Evolutionary conservation across 2,888 invertebrate species (phyloP).

Genomic region (Caenorhabditis auriculariae): DNA sequence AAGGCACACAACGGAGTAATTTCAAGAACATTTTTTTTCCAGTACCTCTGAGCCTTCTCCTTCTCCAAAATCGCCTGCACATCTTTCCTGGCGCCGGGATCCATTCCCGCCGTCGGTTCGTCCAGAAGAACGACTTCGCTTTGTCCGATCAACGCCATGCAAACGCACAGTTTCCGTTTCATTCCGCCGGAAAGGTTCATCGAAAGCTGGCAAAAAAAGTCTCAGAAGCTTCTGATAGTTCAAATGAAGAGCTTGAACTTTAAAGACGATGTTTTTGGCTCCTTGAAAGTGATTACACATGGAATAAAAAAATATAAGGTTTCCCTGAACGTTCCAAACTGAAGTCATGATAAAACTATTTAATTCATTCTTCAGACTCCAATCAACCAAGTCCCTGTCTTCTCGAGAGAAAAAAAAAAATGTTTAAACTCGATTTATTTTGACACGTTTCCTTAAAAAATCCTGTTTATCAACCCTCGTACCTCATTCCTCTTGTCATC

Average conservation of each 20-base stretch:
- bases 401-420: neutral
- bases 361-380: too few species aligned
- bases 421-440: neutral
- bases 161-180: constrained; percentile 59
- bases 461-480: neutral
- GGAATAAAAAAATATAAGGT: neutral
- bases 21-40: too few species aligned
- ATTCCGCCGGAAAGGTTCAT: constrained; percentile 54
- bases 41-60: constrained; percentile 34
- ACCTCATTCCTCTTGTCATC: constrained; percentile 37
- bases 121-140: constrained; percentile 51
- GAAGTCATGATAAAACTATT: too few species aligned
- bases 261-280: too few species aligned
- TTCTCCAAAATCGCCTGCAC: constrained; percentile 38
- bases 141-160: constrained; percentile 54
- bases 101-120: constrained; percentile 53
- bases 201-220: constrained; percentile 21
- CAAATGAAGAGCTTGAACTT: too few species aligned
- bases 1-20: too few species aligned
- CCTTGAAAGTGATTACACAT: too few species aligned
- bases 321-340: neutral
- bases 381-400: too few species aligned
- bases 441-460: neutral
- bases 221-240: too few species aligned
- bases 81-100: constrained; percentile 35